Conservation (phyloP, 2,888 invertebrate species). For the Geotrupes spiniger region DNA sequence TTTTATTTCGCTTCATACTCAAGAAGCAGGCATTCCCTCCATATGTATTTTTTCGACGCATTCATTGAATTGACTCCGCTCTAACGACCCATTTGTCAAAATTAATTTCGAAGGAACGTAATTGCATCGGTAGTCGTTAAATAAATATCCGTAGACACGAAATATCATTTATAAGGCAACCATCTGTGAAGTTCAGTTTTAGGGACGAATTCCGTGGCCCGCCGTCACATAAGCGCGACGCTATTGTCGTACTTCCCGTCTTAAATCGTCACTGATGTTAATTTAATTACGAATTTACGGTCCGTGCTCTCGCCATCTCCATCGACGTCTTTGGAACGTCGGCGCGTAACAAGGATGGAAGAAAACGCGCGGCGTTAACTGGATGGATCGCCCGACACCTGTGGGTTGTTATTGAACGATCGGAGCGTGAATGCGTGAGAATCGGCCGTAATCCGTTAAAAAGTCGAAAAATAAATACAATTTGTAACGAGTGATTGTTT, state of each 20-base stretch:
- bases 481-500: conserved; percentile 30
- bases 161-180: too few species aligned
- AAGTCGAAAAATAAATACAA: conserved; percentile 37
- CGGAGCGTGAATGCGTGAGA: conserved; percentile 32
- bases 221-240: conserved; percentile 18
- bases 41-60: too few species aligned
- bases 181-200: too few species aligned
- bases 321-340: conserved; percentile 14
- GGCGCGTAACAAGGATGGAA: conserved; percentile 10
- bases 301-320: conserved; percentile 11
- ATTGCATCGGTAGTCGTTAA: too few species aligned
- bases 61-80: too few species aligned
- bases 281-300: conserved; percentile 40
- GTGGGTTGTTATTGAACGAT: conserved; percentile 31
- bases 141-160: too few species aligned
- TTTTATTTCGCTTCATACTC: too few species aligned
- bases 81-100: too few species aligned
- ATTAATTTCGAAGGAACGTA: too few species aligned
- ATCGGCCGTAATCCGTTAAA: conserved; percentile 37
- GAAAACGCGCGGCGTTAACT: conserved; percentile 20
- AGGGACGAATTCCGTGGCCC: neutral
- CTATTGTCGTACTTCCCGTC: conserved; percentile 42
- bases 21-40: too few species aligned
- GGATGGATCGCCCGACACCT: conserved; percentile 31
- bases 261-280: conserved; percentile 40